Base-by-base conservation (phyloP, 2,888 invertebrate species). In the Drosophila seclusa region DNA sequence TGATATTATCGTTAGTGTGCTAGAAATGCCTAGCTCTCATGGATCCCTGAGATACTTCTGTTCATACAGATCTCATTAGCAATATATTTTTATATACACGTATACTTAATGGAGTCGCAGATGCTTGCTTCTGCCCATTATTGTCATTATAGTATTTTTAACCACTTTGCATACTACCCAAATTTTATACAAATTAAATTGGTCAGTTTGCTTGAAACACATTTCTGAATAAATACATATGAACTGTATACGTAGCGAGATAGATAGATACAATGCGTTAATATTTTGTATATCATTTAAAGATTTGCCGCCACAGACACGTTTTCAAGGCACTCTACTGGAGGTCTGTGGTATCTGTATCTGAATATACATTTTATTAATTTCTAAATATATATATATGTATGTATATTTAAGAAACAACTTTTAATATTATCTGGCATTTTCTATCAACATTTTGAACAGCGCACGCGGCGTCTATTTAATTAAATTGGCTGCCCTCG, bases 391-490 rank as follows among this genome's bases (percentile, higher is more conserved):
- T 72, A 78, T 70, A 42, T 58, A 27, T 36, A 63, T 53, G 48
- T 52, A 53, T 54, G 48, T 52, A 53, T 54, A 52, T 79, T 78
- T 64, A 54, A 62, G 60, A 68, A 78, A 67, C 68, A 78, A 68
- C 66, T 73, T 81, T 75, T 67, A 68, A 79, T 80, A 79, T 76
- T 68, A 82, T 79, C 82, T 65, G 68, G 63, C 70, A 79, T 68
- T 82, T 79, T 74, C 69, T 83, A 80, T 80, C 81, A 76, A 80
- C 54, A 79, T 73, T 82, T 69, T 69, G 59, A 83, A 63, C 81
- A 80, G 77, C 81, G 83, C 83, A 80, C 82, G 78, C 82, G 78
- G 78, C 81, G 66, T 80, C 76, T 82, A 79, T 80, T 80, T 80
- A 80, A 80, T 80, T 80, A 83, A 80, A 80, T 83, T 80, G 82